Conservation (phyloP, 2,797 vertebrate genomes). For the Balearica regulorum region DNA sequence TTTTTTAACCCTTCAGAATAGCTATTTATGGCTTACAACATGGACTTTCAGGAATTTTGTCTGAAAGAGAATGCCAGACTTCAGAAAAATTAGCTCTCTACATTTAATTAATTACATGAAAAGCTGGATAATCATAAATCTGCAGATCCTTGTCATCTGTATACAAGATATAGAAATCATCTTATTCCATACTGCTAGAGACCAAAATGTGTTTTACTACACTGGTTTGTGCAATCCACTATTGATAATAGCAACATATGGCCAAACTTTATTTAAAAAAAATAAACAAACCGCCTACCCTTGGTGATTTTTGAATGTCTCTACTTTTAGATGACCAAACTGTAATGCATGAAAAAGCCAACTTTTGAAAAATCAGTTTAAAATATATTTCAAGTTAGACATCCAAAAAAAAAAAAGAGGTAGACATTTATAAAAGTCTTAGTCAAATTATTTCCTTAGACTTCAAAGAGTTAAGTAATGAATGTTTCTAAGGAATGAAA, state of each 20-base stretch:
- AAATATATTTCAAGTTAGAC: not conserved
- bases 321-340: not conserved
- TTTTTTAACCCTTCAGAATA: not conserved
- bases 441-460: not conserved
- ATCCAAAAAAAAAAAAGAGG: not conserved
- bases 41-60: not conserved
- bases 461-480: constrained; percentile 71
- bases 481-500: constrained; percentile 43
- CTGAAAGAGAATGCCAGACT: not conserved
- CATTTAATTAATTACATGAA: not conserved
- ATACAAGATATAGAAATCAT: not conserved
- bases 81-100: not conserved
- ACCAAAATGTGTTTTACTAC: not conserved
- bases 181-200: not conserved
- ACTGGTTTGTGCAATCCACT: not conserved
- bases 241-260: not conserved
- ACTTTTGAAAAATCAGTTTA: not conserved
- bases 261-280: not conserved
- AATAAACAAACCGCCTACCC: not conserved
- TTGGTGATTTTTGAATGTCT: not conserved
- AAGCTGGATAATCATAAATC: not conserved
- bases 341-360: not conserved
- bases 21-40: not conserved
- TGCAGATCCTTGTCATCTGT: not conserved
- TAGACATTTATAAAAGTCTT: not conserved